Evolutionary conservation across 2,797 vertebrate species (phyloP), one percentile per base, ranked within the genome.

Genomic region (Antennarius maculatus): DNA sequence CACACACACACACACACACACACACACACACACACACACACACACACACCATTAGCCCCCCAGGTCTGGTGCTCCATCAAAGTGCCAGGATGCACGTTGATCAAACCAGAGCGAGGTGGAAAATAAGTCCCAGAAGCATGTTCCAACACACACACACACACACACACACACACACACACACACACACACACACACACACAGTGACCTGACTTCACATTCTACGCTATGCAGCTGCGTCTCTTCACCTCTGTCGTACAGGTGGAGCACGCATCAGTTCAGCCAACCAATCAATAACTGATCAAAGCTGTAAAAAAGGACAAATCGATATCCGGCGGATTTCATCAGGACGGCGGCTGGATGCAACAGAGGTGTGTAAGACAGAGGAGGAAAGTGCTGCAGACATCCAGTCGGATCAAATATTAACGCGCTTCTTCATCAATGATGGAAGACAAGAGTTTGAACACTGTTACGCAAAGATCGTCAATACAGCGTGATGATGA

Each of bases 361-460:
- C 61, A 48, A 23, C 54, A 69, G 81, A 84, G 78, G 84, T 86
- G 80, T 78, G 69, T 80, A 61, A 72, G 61, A 83, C 6, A 73
- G 53, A 79, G 54, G 49, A 28, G 54, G 69, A 83, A 83, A 77
- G 84, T 78, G 64, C 81, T 66, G 82, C 78, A 88, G 80, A 88
- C 80, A 68, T 76, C 54, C 63, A 66, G 52, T 80, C 83, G 86
- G 42, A 92, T 91, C 67, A 91, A 90, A 92, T 88, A 91, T 92
- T 91, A 88, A 91, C 77, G 79, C 4, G 47, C 18, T 76, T 76
- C 74, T 77, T 84, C 81, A 83, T 88, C 71, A 87, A 91, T 88
- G 79, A 85, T 83, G 23, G 23, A 23, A 72, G 62, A 84, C 48
- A 77, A 15, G 74, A 74, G 62, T 54, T 54, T 86, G 82, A 88